phyloP scores from a whole-genome alignment of 1,140 invertebrate species.

The Sycophila sp. region DNA sequence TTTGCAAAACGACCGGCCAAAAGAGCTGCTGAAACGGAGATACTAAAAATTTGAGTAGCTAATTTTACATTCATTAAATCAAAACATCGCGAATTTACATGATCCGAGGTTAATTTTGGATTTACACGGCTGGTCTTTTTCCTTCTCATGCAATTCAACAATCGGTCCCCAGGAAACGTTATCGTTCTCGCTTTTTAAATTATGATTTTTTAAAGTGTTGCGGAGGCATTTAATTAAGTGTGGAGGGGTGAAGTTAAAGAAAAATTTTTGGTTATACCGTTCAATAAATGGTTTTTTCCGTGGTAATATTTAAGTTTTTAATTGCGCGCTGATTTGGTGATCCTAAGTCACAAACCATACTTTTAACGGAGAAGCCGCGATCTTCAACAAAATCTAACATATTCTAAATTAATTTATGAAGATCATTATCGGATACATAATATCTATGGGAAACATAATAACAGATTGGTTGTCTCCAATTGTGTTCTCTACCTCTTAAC shows the following conservation, averaged over 20 bases:
- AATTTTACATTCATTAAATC: slow-evolving; percentile 35
- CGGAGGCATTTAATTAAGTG: slow-evolving; percentile 31
- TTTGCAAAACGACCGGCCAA: slow-evolving; percentile 29
- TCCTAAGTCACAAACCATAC: too few species aligned
- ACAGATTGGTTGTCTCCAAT: too few species aligned
- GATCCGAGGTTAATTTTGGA: slow-evolving; percentile 35
- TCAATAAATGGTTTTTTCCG: too few species aligned
- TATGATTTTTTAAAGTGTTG: slow-evolving; percentile 18
- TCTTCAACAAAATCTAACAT: too few species aligned
- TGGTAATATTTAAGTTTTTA: too few species aligned
- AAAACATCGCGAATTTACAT: slow-evolving; percentile 28
- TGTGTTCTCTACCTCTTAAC: too few species aligned
- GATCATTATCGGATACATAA: too few species aligned
- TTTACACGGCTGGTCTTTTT: not conserved
- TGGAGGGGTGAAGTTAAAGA: slow-evolving; percentile 13
- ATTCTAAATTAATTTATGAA: too few species aligned
- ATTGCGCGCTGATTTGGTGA: too few species aligned
- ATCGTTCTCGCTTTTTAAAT: slow-evolving; percentile 1
- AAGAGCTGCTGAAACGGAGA: slow-evolving; percentile 31
- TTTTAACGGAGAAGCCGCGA: too few species aligned
- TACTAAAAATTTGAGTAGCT: too few species aligned
- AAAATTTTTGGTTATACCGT: slow-evolving; percentile 18
- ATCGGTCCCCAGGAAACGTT: not conserved
- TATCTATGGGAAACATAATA: too few species aligned
- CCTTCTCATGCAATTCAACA: not conserved